These are phyloP conservation scores for Cyphomyrmex costatus DNA, from an alignment of 1,140 invertebrate genomes.

Conservation along the genomic window DNA sequence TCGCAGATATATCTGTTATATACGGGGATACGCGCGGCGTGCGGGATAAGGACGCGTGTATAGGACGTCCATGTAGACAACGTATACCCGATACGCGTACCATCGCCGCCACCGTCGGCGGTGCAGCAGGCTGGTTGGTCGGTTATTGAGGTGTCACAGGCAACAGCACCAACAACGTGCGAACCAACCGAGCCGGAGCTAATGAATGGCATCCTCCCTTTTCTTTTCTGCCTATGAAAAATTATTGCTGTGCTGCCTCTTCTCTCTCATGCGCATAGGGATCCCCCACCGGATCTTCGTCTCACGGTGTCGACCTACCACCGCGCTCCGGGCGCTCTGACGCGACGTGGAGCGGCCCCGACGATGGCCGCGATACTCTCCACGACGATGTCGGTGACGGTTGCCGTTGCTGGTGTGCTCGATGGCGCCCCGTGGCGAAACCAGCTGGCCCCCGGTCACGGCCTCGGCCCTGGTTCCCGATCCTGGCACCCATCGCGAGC, in stretches of 20 bases:
- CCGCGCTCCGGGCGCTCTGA: constrained; percentile 67
- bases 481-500: constrained; percentile 40
- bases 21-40: constrained; percentile 64
- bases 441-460: constrained; percentile 76
- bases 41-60: constrained; percentile 42
- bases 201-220: constrained; percentile 84
- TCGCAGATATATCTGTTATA: constrained; percentile 77
- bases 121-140: constrained; percentile 75
- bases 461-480: constrained; percentile 31
- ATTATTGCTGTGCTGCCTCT: constrained; percentile 79
- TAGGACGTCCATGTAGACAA: constrained; percentile 50
- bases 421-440: constrained; percentile 76
- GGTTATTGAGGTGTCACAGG: constrained; percentile 84
- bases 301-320: constrained; percentile 80
- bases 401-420: constrained; percentile 38
- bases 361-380: constrained; percentile 69
- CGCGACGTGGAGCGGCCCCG: constrained; percentile 48
- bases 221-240: constrained; percentile 84
- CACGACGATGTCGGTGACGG: constrained; percentile 26
- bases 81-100: constrained; percentile 52
- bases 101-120: constrained; percentile 56
- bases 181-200: constrained; percentile 84
- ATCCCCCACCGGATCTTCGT: constrained; percentile 46
- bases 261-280: constrained; percentile 27
- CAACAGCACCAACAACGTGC: constrained; percentile 83